Base-by-base conservation (phyloP, 1,140 invertebrate species). In the Nasonia vitripennis region DNA sequence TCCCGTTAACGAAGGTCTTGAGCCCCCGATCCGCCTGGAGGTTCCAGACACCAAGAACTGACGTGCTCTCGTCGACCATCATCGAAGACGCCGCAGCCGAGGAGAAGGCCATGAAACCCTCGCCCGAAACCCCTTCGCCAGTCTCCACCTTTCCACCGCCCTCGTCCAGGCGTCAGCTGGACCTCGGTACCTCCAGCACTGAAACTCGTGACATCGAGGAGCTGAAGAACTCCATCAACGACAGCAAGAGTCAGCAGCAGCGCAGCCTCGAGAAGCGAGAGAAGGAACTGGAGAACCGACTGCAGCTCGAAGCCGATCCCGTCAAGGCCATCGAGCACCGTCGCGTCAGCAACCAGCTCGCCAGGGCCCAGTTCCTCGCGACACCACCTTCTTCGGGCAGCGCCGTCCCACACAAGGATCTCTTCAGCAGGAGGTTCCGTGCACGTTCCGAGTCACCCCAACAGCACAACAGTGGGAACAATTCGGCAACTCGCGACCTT, bases 61-160 rank as follows among this genome's bases (percentile, higher is more conserved):
- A 97, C 89, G 96, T 97, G 27, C 94, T 98, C 86, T 97, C 97
- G 17, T 97, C 96, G 10, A 97, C 97, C 74, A 98, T 98, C 90
- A 95, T 95, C n/a, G 97, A 98, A 94, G 97, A 93, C 62, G 87
- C 92, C 1, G 93, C 91, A 0, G 93, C 93, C 3, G 93, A 93
- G 81, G 93, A 93, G 82, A 93, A 92, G 23, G 93, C 93, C 0
- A 92, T 93, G 91, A 92, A 93, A 75, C 88, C 91, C 9, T 93
- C 92, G 0, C 91, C 91, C 0, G 92, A 93, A 67, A 91, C 89
- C 41, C 84, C 87, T 0, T 87, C 89, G 0, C 89, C 88, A 0
- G 84, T 9, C 23, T n/a, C 41, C 10, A 14, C 4, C 20, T 34
- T 80, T 0, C 62, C 78, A 34, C 12, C 11, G 6, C 51, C 23